phyloP scores from a whole-genome alignment of 2,113 vertebrate species.

The Aegotheles bennettii region DNA sequence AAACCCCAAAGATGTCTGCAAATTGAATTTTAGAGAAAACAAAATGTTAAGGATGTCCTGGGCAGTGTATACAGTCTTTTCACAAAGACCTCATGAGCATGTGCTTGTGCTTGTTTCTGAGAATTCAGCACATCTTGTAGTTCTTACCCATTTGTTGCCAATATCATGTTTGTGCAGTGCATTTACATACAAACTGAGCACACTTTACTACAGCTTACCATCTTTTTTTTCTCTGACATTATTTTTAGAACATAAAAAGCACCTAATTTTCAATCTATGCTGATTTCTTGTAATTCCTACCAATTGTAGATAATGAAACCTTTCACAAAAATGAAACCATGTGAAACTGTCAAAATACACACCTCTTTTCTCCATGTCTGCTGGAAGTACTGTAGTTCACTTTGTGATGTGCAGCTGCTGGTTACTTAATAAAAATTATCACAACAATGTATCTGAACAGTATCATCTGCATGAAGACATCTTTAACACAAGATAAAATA shows the following conservation, averaged over 20 bases:
- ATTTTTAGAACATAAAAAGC: background rate
- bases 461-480: background rate
- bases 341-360: background rate
- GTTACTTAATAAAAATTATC: background rate
- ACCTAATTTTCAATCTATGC: background rate
- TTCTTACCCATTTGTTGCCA: background rate
- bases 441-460: background rate
- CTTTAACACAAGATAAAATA: background rate
- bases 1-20: background rate
- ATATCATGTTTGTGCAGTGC: background rate
- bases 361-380: background rate
- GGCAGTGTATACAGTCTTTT: background rate
- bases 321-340: background rate
- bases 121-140: background rate
- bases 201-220: background rate
- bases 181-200: background rate
- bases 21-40: background rate
- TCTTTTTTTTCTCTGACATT: background rate
- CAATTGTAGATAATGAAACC: background rate
- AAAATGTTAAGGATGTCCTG: background rate
- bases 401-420: background rate
- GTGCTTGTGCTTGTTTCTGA: background rate
- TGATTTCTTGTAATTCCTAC: background rate
- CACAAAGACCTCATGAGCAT: background rate
- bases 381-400: background rate